Percentiles rank a stretch among this genome's conserved stretches.
These are phyloP conservation scores for Gnatocerus cornutus DNA, from an alignment of 2,888 invertebrate genomes.

Conservation along the genomic window DNA sequence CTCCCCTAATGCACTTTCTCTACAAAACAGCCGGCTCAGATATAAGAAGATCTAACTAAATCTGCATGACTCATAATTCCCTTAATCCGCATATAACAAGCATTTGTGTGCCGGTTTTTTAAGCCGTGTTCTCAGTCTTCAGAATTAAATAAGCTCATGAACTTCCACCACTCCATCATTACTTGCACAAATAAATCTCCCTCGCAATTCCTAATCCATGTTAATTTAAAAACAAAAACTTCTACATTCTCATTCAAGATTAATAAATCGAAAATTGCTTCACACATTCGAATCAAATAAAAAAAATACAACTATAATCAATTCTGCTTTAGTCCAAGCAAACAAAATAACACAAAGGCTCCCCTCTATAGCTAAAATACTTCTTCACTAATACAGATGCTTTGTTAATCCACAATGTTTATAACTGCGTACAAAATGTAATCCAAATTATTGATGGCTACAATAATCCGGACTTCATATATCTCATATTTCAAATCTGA, in stretches of 20 bases:
- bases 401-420: too few species aligned
- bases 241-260: not conserved
- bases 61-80: conserved; percentile 70
- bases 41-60: conserved; percentile 68
- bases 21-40: conserved; percentile 57
- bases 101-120: conserved; percentile 66
- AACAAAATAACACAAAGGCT: not conserved
- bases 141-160: conserved; percentile 66
- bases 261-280: not conserved
- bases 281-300: too few species aligned
- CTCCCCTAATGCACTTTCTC: conserved; percentile 61
- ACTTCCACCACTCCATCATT: conserved; percentile 59
- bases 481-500: too few species aligned
- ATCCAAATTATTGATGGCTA: too few species aligned
- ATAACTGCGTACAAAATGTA: too few species aligned
- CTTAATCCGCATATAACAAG: conserved; percentile 71
- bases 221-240: conserved; percentile 43
- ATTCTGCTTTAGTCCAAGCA: not conserved
- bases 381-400: not conserved
- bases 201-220: conserved; percentile 44
- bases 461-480: too few species aligned
- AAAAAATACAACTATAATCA: not conserved
- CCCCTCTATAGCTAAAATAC: not conserved
- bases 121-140: conserved; percentile 64
- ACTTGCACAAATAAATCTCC: conserved; percentile 63